Evolutionary conservation across 2,888 invertebrate species (phyloP), one percentile per base, ranked within the genome.

Genomic region (Sphecodes monilicornis): DNA sequence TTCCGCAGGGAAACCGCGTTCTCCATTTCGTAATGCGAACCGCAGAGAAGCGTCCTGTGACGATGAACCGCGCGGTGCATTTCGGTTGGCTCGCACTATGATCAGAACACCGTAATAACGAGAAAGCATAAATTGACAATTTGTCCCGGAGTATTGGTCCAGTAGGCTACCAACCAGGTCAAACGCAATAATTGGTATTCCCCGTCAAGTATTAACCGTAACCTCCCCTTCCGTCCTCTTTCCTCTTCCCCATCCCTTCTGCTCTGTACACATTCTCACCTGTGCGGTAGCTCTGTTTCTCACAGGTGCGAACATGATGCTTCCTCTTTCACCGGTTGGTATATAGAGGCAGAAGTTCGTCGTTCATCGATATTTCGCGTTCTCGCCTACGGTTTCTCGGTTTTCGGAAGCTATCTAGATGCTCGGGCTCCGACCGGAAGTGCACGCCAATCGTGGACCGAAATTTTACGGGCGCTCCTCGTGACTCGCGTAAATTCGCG

Each of bases 111-210:
- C 91, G 92, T 92, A 92, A 92, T 93, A 93, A 93, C 92, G 92
- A 92, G 92, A 91, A 89, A 89, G 92, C 92, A 94, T 92, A 93
- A 93, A 94, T 93, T 93, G 93, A 93, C 92, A 91, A 92, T 93
- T 93, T 93, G 90, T 90, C 91, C 89, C 90, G 88, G 89, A 89
- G 91, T 89, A 92, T 93, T 91, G 93, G 90, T 90, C 86, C 84
- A 86, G 54, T 72, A 80, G 80, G 83, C 76, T 83, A 79, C 79
- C 84, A 68, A 78, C 84, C 79, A 80, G 86, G 78, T 87, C 83
- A 82, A 87, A 88, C 86, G 90, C 87, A 88, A 89, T 90, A 90
- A 90, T 90, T 90, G 90, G 80, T 89, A 79, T 81, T 80, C 85
- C 74, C 84, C 87, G 90, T 88, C 90, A 86, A 89, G 88, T 87